phyloP scores from a whole-genome alignment of 2,888 invertebrate genomes.

The Hyppa rectilinea region DNA sequence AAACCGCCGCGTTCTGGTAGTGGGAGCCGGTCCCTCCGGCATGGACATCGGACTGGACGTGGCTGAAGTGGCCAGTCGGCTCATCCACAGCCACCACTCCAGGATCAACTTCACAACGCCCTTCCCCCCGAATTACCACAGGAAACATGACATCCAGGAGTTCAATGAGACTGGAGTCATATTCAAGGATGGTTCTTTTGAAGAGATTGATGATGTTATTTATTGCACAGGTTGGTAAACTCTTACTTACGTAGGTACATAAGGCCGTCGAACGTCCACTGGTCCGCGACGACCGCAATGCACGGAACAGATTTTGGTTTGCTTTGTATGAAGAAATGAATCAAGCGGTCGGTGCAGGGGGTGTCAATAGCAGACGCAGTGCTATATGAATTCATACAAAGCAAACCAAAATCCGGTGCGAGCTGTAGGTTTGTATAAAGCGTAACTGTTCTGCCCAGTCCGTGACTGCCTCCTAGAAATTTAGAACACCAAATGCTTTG shows the following conservation, averaged over 20 bases:
- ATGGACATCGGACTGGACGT: constrained; percentile 93
- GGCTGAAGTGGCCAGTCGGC: constrained; percentile 79
- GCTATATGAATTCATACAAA: too few species aligned
- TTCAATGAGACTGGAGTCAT: constrained; percentile 88
- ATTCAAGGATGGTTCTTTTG: constrained; percentile 91
- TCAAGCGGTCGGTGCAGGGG: too few species aligned
- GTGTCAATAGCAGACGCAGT: too few species aligned
- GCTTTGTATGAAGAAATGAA: too few species aligned
- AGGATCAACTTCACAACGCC: constrained; percentile 79
- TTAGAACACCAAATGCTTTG: background rate
- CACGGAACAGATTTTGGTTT: too few species aligned
- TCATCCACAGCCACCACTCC: constrained; percentile 90
- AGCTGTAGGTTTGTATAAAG: too few species aligned
- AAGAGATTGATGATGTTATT: constrained; percentile 92
- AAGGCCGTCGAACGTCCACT: too few species aligned
- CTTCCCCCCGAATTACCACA: constrained; percentile 86
- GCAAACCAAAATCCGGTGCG: too few species aligned
- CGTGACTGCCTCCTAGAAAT: background rate
- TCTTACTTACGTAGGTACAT: too few species aligned
- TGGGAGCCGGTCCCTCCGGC: constrained; percentile 94
- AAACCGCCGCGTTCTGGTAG: constrained; percentile 91
- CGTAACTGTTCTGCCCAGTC: background rate
- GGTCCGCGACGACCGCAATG: too few species aligned
- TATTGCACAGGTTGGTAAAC: constrained; percentile 92
- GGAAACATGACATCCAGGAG: constrained; percentile 89